These are phyloP conservation scores for Acronicta psi DNA, from an alignment of 2,888 invertebrate genomes.

Conservation along the genomic window DNA sequence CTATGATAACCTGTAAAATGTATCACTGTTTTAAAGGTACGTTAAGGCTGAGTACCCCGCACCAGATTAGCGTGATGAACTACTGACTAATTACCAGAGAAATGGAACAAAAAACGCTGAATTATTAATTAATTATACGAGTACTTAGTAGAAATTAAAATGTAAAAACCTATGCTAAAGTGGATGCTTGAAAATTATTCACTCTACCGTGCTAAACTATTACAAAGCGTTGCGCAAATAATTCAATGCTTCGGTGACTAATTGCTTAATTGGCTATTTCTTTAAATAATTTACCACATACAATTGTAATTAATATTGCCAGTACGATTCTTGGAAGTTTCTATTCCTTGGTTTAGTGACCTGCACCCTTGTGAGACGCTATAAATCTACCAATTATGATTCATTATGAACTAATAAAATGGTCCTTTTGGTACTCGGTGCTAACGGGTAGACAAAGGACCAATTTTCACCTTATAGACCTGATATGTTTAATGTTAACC, in stretches of 20 bases:
- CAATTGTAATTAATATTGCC: slow-evolving; percentile 6
- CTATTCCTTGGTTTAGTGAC: not conserved
- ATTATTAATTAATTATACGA: too few species aligned
- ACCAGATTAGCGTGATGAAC: too few species aligned
- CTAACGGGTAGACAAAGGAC: not conserved
- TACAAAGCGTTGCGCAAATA: slow-evolving; percentile 41
- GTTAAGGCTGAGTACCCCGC: too few species aligned
- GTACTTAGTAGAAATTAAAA: too few species aligned
- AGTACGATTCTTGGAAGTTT: not conserved
- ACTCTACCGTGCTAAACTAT: slow-evolving; percentile 37
- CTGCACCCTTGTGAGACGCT: not conserved
- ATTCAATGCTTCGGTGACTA: slow-evolving; percentile 47
- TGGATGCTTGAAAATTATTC: slow-evolving; percentile 21
- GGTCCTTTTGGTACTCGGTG: not conserved
- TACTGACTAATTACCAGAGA: too few species aligned
- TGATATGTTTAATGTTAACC: not conserved
- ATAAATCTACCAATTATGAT: too few species aligned
- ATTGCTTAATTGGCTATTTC: slow-evolving; percentile 50
- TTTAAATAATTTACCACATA: slow-evolving; percentile 19
- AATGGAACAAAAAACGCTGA: too few species aligned
- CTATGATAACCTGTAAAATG: too few species aligned
- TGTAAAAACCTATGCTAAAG: not conserved
- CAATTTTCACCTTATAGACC: not conserved
- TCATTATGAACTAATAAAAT: not conserved
- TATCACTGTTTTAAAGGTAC: too few species aligned